Evolutionary conservation across 2,113 vertebrate genomes (phyloP).

Genomic region (Penelope pileata): DNA sequence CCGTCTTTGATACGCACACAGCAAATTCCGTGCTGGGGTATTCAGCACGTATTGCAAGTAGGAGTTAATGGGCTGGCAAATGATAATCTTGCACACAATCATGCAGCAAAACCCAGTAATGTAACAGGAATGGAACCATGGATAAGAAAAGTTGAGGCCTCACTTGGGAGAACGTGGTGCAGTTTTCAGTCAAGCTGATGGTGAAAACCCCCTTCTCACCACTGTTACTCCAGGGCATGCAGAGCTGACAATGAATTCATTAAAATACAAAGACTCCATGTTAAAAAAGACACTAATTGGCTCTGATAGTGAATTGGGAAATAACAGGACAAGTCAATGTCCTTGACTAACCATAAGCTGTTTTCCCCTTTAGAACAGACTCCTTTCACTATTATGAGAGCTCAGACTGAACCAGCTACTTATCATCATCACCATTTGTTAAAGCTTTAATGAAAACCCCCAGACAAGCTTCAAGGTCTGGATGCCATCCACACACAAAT

Average conservation of each 20-base stretch:
- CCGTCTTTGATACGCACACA: not conserved
- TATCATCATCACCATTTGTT: not conserved
- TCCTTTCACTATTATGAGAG: not conserved
- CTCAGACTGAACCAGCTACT: not conserved
- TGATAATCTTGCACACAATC: not conserved
- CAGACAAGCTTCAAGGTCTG: not conserved
- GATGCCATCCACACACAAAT: not conserved
- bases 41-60: not conserved
- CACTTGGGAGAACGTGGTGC: not conserved
- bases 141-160: not conserved
- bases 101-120: not conserved
- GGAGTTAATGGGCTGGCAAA: not conserved
- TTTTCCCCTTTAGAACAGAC: not conserved
- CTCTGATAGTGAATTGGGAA: not conserved
- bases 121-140: not conserved
- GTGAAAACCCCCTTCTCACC: not conserved
- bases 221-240: not conserved
- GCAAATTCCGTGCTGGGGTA: not conserved
- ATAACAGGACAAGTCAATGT: not conserved
- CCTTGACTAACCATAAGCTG: not conserved
- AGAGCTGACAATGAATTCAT: constrained; percentile 7
- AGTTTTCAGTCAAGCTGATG: not conserved
- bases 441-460: not conserved
- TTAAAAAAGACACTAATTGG: not conserved
- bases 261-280: not conserved